These are phyloP conservation scores for Datnioides undecimradiatus DNA, from an alignment of 2,113 vertebrate species.

Conservation along the genomic window DNA sequence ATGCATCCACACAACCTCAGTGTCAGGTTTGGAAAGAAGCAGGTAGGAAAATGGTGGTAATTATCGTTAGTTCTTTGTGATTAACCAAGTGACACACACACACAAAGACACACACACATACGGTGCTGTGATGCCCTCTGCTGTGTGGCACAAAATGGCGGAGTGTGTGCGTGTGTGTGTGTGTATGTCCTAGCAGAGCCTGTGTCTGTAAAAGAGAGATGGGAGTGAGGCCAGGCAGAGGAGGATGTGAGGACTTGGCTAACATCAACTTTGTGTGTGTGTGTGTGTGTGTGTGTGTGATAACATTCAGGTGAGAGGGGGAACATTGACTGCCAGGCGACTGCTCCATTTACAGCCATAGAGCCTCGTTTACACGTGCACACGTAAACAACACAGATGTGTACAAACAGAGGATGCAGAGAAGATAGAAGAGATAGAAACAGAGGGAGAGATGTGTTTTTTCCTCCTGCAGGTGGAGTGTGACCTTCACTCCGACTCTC, in stretches of 20 bases:
- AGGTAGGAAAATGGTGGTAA: slow-evolving; percentile 72
- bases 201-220: slow-evolving; percentile 62
- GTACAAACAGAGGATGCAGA: slow-evolving; percentile 22
- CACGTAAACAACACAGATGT: slow-evolving; percentile 28
- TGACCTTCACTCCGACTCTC: slow-evolving; percentile 84
- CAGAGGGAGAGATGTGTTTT: slow-evolving; percentile 19
- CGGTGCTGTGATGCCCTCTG: slow-evolving; percentile 62
- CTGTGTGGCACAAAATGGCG: slow-evolving; percentile 79
- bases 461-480: slow-evolving; percentile 63
- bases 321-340: slow-evolving; percentile 63
- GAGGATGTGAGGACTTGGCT: slow-evolving; percentile 68
- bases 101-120: slow-evolving; percentile 33
- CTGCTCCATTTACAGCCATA: slow-evolving; percentile 66
- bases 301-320: slow-evolving; percentile 74
- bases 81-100: slow-evolving; percentile 65
- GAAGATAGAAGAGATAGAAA: slow-evolving; percentile 15
- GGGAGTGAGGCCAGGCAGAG: slow-evolving; percentile 76
- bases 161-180: slow-evolving; percentile 30
- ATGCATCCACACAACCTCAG: slow-evolving; percentile 34
- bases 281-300: slow-evolving; percentile 56
- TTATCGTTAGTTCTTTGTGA: slow-evolving; percentile 77
- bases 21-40: slow-evolving; percentile 50
- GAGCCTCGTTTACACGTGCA: not conserved
- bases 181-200: slow-evolving; percentile 63
- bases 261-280: slow-evolving; percentile 43